Conservation (phyloP, 2,797 vertebrate species). For the Delichon dasypus region DNA sequence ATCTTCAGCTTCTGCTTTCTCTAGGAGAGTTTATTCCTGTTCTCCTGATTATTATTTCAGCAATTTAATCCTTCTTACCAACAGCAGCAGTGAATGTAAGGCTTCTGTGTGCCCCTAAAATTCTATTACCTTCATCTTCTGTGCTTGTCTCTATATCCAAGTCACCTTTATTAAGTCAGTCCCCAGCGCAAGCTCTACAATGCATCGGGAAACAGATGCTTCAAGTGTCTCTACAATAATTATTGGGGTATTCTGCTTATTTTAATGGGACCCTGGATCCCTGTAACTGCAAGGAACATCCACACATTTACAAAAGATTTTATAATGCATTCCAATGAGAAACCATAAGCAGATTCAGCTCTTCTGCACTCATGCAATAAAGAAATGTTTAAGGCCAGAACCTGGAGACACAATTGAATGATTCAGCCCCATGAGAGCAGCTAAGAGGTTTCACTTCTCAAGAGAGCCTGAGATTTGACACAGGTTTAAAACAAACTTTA, state of each 20-base stretch:
- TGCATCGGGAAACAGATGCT: conserved; percentile 13
- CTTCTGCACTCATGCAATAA: background rate
- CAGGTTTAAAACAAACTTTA: conserved; percentile 32
- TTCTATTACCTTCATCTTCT: conserved; percentile 1
- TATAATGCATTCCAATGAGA: conserved; percentile 18
- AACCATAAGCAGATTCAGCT: conserved; percentile 17
- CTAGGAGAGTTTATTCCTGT: background rate
- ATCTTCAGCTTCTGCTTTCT: background rate
- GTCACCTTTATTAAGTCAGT: conserved; percentile 37
- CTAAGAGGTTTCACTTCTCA: background rate
- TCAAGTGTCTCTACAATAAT: background rate
- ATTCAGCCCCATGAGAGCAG: conserved; percentile 4
- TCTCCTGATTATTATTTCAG: conserved; percentile 26
- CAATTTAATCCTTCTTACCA: conserved; percentile 14
- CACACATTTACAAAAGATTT: conserved; percentile 32
- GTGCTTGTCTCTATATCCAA: background rate
- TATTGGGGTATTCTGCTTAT: conserved; percentile 45
- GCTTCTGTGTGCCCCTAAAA: conserved; percentile 21
- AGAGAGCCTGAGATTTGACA: background rate
- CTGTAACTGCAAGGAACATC: conserved; percentile 30
- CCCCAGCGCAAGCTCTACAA: background rate
- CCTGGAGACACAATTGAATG: background rate
- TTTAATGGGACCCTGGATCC: conserved; percentile 40
- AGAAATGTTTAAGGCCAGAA: conserved; percentile 19
- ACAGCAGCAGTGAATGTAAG: background rate